A percentile compares a stretch with the other conserved stretches of the same genome.
phyloP scores from a whole-genome alignment of 2,113 vertebrate genomes.

The Laticauda laticaudata region DNA sequence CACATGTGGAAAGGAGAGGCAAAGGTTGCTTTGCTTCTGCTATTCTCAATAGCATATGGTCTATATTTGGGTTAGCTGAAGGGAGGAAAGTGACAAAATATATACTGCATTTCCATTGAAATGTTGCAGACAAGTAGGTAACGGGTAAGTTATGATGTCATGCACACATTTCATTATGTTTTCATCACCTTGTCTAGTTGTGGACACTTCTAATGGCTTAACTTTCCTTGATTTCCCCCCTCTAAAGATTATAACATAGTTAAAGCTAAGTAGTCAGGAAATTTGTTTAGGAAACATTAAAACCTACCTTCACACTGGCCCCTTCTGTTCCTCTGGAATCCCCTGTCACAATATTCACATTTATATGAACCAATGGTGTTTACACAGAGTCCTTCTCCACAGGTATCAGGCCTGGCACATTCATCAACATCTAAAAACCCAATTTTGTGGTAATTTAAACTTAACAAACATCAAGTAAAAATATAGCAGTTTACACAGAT shows the following conservation, averaged over 20 bases:
- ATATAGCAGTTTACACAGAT: not conserved
- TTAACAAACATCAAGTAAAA: not conserved
- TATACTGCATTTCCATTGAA: not conserved
- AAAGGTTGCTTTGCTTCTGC: not conserved
- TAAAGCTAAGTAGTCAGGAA: not conserved
- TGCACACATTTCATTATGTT: not conserved
- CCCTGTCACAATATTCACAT: constrained; percentile 78
- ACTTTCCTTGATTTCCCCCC: not conserved
- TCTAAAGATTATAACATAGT: not conserved
- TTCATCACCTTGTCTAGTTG: not conserved
- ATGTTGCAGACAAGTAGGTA: not conserved
- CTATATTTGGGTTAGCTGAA: not conserved
- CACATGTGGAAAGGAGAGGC: not conserved
- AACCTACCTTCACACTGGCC: constrained; percentile 78
- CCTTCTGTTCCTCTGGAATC: constrained; percentile 73
- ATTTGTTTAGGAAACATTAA: not conserved
- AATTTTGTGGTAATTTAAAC: not conserved
- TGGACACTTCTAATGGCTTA: not conserved
- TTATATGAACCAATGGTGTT: constrained; percentile 78
- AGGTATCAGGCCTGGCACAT: constrained; percentile 72
- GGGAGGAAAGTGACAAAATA: not conserved
- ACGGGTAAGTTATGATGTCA: not conserved
- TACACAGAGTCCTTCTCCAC: constrained; percentile 77
- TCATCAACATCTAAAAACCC: constrained; percentile 78
- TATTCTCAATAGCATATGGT: not conserved